phyloP scores from a whole-genome alignment of 2,113 vertebrate species.

The Ranitomeya imitator region DNA sequence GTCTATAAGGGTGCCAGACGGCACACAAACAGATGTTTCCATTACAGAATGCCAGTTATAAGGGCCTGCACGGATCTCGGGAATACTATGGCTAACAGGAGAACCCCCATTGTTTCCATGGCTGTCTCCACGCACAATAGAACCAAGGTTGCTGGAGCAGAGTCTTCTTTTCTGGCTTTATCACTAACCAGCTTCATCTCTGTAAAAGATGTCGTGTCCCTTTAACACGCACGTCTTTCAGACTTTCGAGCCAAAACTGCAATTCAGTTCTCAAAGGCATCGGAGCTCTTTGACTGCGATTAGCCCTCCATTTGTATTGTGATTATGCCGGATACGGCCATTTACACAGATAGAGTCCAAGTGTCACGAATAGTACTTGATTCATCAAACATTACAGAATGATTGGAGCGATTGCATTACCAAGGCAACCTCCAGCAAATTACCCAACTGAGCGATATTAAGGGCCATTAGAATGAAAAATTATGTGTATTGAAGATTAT shows the following conservation, averaged over 20 bases:
- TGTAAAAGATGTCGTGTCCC: background rate
- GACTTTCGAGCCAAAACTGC: background rate
- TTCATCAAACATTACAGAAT: conserved; percentile 23
- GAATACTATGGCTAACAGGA: too few relatives aligned
- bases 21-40: background rate
- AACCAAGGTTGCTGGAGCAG: background rate
- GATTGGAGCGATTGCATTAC: conserved; percentile 38
- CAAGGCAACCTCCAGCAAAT: conserved; percentile 41
- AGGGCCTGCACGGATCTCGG: too few relatives aligned
- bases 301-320: conserved; percentile 14
- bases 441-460: conserved; percentile 28
- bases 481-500: background rate
- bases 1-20: background rate
- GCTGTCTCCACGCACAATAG: background rate
- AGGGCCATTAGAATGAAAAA: conserved; percentile 13
- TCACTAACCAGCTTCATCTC: background rate
- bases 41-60: background rate
- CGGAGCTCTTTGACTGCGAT: background rate
- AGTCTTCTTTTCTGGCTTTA: background rate
- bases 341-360: conserved; percentile 6
- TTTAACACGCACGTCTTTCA: background rate
- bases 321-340: conserved; percentile 27
- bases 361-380: conserved; percentile 32
- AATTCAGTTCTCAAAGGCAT: background rate
- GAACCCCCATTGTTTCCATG: background rate